phyloP scores from a whole-genome alignment of 1,140 invertebrate genomes.

The Holotrichia oblita region DNA sequence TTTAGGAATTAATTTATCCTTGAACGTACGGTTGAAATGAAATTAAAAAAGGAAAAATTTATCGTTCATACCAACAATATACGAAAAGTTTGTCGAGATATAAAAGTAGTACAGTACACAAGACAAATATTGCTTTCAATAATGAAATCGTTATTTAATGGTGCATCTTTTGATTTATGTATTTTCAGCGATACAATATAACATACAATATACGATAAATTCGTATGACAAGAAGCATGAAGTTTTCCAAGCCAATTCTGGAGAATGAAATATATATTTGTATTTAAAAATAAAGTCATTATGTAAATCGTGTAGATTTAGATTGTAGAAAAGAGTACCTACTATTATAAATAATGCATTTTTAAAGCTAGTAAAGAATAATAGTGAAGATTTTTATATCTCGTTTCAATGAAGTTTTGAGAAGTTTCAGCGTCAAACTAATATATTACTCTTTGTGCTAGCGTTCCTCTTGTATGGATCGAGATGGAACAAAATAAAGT shows the following conservation, averaged over 20 bases:
- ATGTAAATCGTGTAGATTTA: neutral
- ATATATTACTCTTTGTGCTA: conserved; percentile 1
- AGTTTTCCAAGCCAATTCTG: neutral
- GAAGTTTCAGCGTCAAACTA: no score
- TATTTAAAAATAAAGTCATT: no score
- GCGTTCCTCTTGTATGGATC: neutral
- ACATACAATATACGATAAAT: neutral
- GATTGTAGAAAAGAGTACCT: no score
- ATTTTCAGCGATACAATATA: neutral
- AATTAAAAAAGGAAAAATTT: neutral
- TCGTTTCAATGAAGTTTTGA: no score
- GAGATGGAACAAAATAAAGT: neutral
- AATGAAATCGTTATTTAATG: neutral
- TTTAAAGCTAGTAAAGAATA: no score
- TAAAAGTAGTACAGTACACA: neutral
- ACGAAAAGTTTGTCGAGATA: neutral
- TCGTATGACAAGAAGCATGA: neutral
- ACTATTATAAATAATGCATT: no score
- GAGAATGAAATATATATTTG: no score
- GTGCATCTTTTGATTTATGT: neutral
- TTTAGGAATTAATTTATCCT: no score
- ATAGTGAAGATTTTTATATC: no score
- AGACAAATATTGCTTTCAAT: conserved; percentile 13
- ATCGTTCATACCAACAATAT: neutral
- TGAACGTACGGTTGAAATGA: neutral